Evolutionary conservation across 1,140 invertebrate species (phyloP), one percentile per base, ranked within the genome.

Genomic region (Magallana ariakensis): DNA sequence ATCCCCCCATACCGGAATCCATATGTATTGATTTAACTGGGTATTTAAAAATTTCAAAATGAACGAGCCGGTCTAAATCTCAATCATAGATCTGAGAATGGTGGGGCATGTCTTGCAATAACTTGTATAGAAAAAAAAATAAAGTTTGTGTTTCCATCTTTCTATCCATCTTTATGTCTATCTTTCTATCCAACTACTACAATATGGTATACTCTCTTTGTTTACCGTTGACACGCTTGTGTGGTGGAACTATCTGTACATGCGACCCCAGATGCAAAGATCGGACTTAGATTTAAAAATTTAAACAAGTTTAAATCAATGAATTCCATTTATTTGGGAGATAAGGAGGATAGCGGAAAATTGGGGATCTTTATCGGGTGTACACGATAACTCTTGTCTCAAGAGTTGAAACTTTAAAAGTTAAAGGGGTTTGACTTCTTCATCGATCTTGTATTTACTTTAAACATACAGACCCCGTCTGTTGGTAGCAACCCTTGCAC

Each of bases 341-440:
- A 70, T 70, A 70, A 70, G 66, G 13, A 10, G n/a, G 66, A 26
- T 70, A 70, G 66, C 66, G 19, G 66, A 70, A 70, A 70, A 33
- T 70, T 19, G 66, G 6, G 66, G 66, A 70, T 70, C 66, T 11
- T 70, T 70, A 70, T 70, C 66, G 66, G 33, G n/a, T 70, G 6
- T 22, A 70, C 66, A 70, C 13, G 19, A 70, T 26, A 70, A 70
- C 19, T 22, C n/a, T 22, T 11, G 66, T 26, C 66, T 22, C 66
- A 70, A 70, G 66, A 70, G 66, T 70, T 70, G 33, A 70, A 70
- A 26, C 66, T 70, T 70, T 33, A 70, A 70, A 70, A 70, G 66
- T 70, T 70, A 70, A 70, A 70, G 66, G 66, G 66, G 66, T 70
- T 70, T 70, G 33, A 70, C 66, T 70, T 70, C 4, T 22, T 46